A percentile compares a stretch with the other conserved stretches of the same genome.
Conservation (phyloP, 1,140 invertebrate species). For the Ericerus pela region DNA sequence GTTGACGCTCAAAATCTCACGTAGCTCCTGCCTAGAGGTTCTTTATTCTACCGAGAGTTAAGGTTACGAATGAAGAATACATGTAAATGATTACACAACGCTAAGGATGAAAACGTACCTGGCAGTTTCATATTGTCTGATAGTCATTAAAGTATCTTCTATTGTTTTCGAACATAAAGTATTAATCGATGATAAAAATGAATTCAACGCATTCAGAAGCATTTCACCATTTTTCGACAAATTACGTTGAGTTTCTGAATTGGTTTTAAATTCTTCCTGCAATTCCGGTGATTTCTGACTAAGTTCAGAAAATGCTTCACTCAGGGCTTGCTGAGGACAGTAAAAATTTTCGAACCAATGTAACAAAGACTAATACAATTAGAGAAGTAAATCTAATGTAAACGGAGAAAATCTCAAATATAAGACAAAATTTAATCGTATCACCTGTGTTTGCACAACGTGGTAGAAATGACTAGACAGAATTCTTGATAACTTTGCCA, state of each 20-base stretch:
- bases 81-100: no score
- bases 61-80: conserved; percentile 9
- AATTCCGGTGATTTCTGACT: conserved; percentile 88
- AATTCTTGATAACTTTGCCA: conserved; percentile 67
- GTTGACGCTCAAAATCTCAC: no score
- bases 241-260: conserved; percentile 86
- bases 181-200: conserved; percentile 88
- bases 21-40: no score
- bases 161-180: conserved; percentile 94
- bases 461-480: conserved; percentile 77
- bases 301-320: conserved; percentile 85
- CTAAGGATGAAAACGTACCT: conserved; percentile 43
- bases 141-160: conserved; percentile 85
- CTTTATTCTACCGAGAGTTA: not conserved
- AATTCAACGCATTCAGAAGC: conserved; percentile 78
- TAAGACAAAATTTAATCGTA: conserved; percentile 1
- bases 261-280: conserved; percentile 87
- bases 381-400: not conserved
- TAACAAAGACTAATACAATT: not conserved
- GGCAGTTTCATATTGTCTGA: conserved; percentile 82
- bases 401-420: not conserved
- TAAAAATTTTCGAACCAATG: conserved; percentile 11
- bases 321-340: conserved; percentile 48
- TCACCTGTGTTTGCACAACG: conserved; percentile 67
- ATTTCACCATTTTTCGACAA: conserved; percentile 88